Conservation (phyloP, 2,113 vertebrate species). For the Typhlomys cinereus region DNA sequence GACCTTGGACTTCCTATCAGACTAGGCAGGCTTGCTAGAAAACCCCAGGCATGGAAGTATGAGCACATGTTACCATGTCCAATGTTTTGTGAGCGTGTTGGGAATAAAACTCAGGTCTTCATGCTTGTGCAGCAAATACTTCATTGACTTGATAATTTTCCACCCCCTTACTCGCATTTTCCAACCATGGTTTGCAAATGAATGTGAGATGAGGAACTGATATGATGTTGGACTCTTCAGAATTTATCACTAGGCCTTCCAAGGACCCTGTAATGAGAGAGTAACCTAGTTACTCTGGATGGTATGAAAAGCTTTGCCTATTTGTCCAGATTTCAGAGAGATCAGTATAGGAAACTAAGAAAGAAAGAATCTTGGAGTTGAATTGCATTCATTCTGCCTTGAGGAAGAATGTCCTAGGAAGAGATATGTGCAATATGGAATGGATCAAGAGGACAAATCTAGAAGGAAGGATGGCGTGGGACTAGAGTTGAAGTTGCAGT, state of each 20-base stretch:
- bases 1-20: too few relatives aligned
- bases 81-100: too few relatives aligned
- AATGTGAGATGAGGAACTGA: too few relatives aligned
- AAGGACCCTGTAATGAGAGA: not conserved
- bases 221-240: not conserved
- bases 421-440: not conserved
- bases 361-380: not conserved
- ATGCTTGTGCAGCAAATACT: too few relatives aligned
- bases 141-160: too few relatives aligned
- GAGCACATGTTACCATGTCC: too few relatives aligned
- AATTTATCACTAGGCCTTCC: not conserved
- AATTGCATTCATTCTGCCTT: not conserved
- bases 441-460: not conserved
- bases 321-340: not conserved
- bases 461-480: not conserved
- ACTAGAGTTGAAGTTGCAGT: not conserved
- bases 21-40: too few relatives aligned
- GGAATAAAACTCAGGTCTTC: too few relatives aligned
- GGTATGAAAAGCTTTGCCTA: not conserved
- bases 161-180: not conserved
- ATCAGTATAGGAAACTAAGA: not conserved
- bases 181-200: conserved; percentile 14
- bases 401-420: not conserved
- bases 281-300: not conserved
- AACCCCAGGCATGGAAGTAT: too few relatives aligned